phyloP scores from a whole-genome alignment of 2,113 vertebrate species.

The Chinchilla lanigera region DNA sequence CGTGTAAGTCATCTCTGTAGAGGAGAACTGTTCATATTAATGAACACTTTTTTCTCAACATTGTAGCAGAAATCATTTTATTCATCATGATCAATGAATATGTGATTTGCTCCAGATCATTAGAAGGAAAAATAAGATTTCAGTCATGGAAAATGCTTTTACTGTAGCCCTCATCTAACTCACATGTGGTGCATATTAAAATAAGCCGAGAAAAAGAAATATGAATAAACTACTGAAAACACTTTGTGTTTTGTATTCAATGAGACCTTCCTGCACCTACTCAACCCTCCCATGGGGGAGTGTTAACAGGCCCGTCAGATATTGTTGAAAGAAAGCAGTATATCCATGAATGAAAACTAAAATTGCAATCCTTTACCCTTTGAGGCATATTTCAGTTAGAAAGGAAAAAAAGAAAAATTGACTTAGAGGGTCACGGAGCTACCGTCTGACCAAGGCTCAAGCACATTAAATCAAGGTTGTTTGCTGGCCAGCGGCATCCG shows the following conservation, averaged over 20 bases:
- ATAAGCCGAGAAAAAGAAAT: conserved; percentile 87
- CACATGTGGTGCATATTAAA: conserved; percentile 90
- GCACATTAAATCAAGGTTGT: conserved; percentile 86
- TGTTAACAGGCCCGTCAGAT: conserved; percentile 78
- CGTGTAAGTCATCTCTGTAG: conserved; percentile 87
- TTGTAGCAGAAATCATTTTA: conserved; percentile 87
- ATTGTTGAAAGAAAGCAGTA: conserved; percentile 81
- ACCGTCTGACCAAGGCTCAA: conserved; percentile 79
- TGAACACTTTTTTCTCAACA: conserved; percentile 83
- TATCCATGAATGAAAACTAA: conserved; percentile 83
- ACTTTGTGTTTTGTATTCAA: conserved; percentile 84
- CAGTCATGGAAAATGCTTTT: conserved; percentile 86
- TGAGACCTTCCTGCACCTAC: conserved; percentile 65
- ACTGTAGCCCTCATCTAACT: conserved; percentile 87
- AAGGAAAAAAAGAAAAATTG: conserved; percentile 84
- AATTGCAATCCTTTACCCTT: conserved; percentile 84
- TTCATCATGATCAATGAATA: conserved; percentile 86
- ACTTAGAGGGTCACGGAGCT: conserved; percentile 81
- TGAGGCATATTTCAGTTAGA: conserved; percentile 83
- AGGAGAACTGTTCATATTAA: conserved; percentile 84
- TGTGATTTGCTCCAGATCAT: conserved; percentile 88
- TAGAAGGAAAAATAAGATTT: conserved; percentile 87
- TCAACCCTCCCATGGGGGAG: conserved; percentile 38
- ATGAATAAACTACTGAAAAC: conserved; percentile 91
- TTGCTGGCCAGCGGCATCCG: conserved; percentile 80